phyloP scores from a whole-genome alignment of 2,888 invertebrate species.

The Drosophila melanocephala region DNA sequence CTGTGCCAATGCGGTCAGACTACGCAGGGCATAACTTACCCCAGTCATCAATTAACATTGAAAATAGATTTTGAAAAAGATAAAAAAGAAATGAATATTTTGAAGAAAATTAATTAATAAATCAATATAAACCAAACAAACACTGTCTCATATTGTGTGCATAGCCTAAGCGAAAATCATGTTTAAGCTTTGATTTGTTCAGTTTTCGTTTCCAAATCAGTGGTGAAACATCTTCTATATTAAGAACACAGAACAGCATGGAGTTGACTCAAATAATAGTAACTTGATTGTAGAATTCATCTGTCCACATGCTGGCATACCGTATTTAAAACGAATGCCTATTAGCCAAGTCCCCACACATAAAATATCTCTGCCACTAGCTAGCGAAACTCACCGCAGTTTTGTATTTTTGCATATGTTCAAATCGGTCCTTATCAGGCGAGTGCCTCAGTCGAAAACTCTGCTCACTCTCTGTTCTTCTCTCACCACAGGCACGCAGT shows the following conservation, averaged over 20 bases:
- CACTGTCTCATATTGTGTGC: background rate
- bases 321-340: constrained; percentile 18
- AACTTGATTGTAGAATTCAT: constrained; percentile 23
- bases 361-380: background rate
- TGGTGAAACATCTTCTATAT: background rate
- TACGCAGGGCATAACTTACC: background rate
- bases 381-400: background rate
- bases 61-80: background rate
- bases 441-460: background rate
- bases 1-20: constrained; percentile 19
- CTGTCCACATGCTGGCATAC: constrained; percentile 3
- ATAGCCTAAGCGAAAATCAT: background rate
- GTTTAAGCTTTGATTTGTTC: background rate
- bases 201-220: background rate
- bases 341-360: constrained; percentile 13
- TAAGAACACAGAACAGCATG: background rate
- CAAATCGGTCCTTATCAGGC: constrained; percentile 1
- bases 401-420: background rate
- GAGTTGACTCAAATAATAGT: constrained; percentile 17
- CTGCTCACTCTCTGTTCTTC: constrained; percentile 7
- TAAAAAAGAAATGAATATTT: background rate
- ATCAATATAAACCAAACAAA: background rate
- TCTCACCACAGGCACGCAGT: constrained; percentile 16
- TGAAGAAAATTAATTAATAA: constrained; percentile 1
- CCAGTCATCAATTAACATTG: background rate